Percentiles rank a stretch among this genome's conserved stretches.
These are phyloP conservation scores for Rambutsinella grinnellia DNA, from an alignment of 2,888 invertebrate species.

Conservation along the genomic window DNA sequence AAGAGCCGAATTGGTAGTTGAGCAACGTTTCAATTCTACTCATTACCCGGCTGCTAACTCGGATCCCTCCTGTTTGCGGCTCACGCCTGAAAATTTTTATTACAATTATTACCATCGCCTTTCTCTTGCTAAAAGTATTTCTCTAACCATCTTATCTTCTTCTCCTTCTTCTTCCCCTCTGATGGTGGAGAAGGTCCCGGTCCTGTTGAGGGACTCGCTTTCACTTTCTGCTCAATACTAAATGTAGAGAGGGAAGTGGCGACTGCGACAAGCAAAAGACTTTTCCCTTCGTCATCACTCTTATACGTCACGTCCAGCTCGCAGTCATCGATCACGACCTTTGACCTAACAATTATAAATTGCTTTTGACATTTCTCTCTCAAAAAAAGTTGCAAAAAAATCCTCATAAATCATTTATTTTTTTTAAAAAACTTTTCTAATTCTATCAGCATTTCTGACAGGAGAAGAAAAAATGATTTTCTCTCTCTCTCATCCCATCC, in stretches of 20 bases:
- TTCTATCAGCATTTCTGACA: not conserved
- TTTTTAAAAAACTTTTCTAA: not conserved
- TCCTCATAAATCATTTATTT: not conserved
- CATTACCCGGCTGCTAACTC: constrained; percentile 32
- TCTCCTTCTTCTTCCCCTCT: constrained; percentile 47
- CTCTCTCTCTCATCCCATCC: too few relatives aligned
- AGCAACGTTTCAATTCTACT: constrained; percentile 34
- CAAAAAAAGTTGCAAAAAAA: not conserved
- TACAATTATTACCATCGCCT: too few relatives aligned
- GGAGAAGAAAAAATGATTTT: not conserved
- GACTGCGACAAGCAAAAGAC: constrained; percentile 59
- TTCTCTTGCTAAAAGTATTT: not conserved
- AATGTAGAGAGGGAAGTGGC: constrained; percentile 50
- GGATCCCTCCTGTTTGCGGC: constrained; percentile 45
- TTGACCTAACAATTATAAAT: too few relatives aligned
- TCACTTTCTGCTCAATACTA: constrained; percentile 19
- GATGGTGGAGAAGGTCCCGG: not conserved
- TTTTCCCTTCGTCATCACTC: constrained; percentile 65
- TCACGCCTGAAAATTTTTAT: constrained; percentile 49
- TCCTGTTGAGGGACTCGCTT: not conserved
- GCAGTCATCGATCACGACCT: constrained; percentile 59
- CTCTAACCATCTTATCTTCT: constrained; percentile 52
- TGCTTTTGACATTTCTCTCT: not conserved
- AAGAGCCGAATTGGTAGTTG: constrained; percentile 55
- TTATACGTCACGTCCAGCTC: constrained; percentile 61